These are phyloP conservation scores for Eubasilissa regina DNA, from an alignment of 1,140 invertebrate genomes.

Conservation along the genomic window DNA sequence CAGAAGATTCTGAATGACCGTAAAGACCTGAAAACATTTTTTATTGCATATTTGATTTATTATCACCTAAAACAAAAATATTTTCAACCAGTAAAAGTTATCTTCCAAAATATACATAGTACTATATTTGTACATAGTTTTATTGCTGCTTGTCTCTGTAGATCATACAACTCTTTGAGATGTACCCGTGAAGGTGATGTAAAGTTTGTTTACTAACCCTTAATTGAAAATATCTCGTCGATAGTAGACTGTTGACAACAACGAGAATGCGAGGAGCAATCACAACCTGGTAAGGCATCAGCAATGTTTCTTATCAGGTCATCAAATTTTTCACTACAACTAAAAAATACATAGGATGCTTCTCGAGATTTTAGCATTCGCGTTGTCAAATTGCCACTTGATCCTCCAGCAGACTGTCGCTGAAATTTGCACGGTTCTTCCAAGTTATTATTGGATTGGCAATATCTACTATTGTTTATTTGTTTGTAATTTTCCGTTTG, in stretches of 20 bases:
- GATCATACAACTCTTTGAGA: too few species aligned
- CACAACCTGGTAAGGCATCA: constrained; percentile 14
- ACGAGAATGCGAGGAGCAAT: not conserved
- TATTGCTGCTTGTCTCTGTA: too few species aligned
- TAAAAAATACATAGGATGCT: not conserved
- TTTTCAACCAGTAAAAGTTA: too few species aligned
- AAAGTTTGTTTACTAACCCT: constrained; percentile 2
- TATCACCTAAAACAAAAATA: too few species aligned
- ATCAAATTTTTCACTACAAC: constrained; percentile 24
- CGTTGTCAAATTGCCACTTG: not conserved
- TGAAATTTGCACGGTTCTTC: constrained; percentile 24
- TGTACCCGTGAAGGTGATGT: not conserved
- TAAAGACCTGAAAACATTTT: too few species aligned
- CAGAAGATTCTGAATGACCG: too few species aligned
- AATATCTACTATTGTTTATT: constrained; percentile 3
- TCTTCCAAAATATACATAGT: too few species aligned
- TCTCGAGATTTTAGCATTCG: constrained; percentile 1
- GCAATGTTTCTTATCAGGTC: constrained; percentile 7
- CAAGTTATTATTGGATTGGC: constrained; percentile 12
- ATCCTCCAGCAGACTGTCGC: not conserved
- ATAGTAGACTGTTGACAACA: constrained; percentile 3
- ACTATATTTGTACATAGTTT: too few species aligned
- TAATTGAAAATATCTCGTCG: constrained; percentile 15
- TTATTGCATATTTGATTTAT: too few species aligned
- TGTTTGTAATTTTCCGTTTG: not conserved